These are phyloP conservation scores for Hyperopisus bebe DNA, from an alignment of 2,113 vertebrate genomes.

Conservation along the genomic window DNA sequence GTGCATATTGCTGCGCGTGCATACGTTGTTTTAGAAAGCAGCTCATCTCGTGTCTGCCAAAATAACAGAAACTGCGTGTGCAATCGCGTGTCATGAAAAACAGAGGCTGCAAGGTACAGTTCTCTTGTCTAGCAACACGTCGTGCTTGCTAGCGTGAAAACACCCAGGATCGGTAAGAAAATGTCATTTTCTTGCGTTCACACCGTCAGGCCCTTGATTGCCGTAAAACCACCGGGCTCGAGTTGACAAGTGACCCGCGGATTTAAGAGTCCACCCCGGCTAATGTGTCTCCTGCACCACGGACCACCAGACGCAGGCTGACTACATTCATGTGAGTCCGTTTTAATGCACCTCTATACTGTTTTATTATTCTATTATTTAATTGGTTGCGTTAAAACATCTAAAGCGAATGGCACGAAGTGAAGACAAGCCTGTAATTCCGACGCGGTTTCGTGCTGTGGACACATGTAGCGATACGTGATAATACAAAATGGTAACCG, in stretches of 20 bases:
- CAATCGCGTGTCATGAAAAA: background rate
- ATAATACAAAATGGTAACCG: background rate
- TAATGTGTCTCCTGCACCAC: background rate
- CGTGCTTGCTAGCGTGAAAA: background rate
- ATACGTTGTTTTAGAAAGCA: background rate
- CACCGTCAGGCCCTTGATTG: background rate
- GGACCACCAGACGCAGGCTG: background rate
- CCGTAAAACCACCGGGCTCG: background rate
- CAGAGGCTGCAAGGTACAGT: background rate
- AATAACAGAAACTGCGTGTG: background rate
- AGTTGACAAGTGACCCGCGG: background rate
- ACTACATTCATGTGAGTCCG: slow-evolving; percentile 6
- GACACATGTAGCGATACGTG: background rate
- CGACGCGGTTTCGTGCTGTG: background rate
- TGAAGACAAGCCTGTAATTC: background rate
- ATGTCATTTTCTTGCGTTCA: background rate
- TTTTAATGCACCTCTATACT: background rate
- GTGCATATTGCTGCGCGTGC: background rate
- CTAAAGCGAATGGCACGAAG: background rate
- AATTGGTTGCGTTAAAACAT: background rate
- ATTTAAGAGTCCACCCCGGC: background rate
- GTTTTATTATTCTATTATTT: background rate
- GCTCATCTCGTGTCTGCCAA: background rate
- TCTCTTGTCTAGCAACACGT: background rate
- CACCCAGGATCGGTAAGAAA: background rate